These are phyloP conservation scores for Nylanderia fulva DNA, from an alignment of 1,140 invertebrate species.

Conservation along the genomic window DNA sequence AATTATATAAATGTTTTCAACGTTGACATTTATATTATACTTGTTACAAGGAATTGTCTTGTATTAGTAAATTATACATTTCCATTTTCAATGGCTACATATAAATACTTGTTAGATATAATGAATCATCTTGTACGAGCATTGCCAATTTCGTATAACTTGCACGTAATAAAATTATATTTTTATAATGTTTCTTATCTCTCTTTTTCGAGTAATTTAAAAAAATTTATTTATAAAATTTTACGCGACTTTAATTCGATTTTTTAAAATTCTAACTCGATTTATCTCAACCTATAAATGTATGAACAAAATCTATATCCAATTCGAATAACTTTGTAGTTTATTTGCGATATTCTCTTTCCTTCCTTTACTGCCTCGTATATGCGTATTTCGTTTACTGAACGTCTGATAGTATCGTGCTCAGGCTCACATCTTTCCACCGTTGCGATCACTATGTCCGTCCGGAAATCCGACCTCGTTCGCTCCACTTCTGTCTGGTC, in stretches of 20 bases:
- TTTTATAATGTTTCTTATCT: not conserved
- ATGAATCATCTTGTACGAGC: not conserved
- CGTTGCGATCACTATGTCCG: constrained; percentile 51
- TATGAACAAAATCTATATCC: constrained; percentile 32
- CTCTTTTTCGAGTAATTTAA: not conserved
- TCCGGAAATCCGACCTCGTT: constrained; percentile 54
- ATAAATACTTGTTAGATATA: not conserved
- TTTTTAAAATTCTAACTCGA: constrained; percentile 20
- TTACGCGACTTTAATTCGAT: not conserved
- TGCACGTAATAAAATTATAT: not conserved
- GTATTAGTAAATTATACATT: not conserved
- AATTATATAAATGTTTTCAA: constrained; percentile 11
- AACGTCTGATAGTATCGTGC: constrained; percentile 33
- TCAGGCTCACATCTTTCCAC: constrained; percentile 52
- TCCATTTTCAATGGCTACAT: too few species aligned
- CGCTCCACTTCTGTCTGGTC: constrained; percentile 64
- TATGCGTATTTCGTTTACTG: constrained; percentile 5
- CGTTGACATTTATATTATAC: not conserved
- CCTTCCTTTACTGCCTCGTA: not conserved
- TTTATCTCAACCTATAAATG: not conserved
- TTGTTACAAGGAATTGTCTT: not conserved
- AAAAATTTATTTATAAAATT: not conserved
- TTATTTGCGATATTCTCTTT: constrained; percentile 12
- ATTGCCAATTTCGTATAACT: not conserved
- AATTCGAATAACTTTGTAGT: constrained; percentile 25